A percentile compares a stretch with the other conserved stretches of the same genome.
phyloP scores from a whole-genome alignment of 2,797 vertebrate genomes.

The Mastacembelus armatus region DNA sequence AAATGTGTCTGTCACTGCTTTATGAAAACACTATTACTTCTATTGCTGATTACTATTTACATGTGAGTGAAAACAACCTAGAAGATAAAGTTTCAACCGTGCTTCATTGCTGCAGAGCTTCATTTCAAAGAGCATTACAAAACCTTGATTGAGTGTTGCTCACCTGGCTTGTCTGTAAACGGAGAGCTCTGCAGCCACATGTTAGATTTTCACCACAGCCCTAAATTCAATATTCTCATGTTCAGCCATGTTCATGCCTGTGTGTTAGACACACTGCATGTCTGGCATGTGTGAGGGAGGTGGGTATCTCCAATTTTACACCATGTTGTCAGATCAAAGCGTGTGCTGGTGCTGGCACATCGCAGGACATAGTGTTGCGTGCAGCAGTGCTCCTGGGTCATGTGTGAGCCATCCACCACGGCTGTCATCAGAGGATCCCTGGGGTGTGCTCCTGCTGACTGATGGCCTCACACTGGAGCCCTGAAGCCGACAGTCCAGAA shows the following conservation, averaged over 20 bases:
- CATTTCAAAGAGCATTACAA: constrained; percentile 20
- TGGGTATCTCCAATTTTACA: constrained; percentile 68
- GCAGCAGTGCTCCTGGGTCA: constrained; percentile 54
- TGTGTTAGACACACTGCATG: constrained; percentile 51
- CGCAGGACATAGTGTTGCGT: constrained; percentile 56
- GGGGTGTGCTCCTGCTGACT: constrained; percentile 58
- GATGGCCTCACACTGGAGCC: constrained; percentile 54
- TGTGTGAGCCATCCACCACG: constrained; percentile 70
- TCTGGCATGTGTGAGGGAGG: constrained; percentile 67
- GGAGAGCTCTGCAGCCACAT: constrained; percentile 39
- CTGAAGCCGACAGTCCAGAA: constrained; percentile 35
- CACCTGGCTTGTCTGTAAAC: constrained; percentile 53
- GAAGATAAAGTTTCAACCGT: not conserved
- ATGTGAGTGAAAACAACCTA: not conserved
- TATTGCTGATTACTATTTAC: constrained; percentile 1
- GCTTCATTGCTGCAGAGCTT: constrained; percentile 21
- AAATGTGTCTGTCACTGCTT: not conserved
- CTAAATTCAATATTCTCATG: constrained; percentile 82
- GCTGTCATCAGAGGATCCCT: constrained; percentile 65
- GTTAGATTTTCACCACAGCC: constrained; percentile 44
- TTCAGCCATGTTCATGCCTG: constrained; percentile 52
- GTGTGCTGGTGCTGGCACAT: constrained; percentile 29
- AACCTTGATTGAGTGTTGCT: constrained; percentile 38
- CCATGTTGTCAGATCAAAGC: constrained; percentile 77
- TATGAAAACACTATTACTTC: constrained; percentile 3